Base-by-base conservation (phyloP, 2,888 invertebrate species). In the Schrankia costaestrigalis region DNA sequence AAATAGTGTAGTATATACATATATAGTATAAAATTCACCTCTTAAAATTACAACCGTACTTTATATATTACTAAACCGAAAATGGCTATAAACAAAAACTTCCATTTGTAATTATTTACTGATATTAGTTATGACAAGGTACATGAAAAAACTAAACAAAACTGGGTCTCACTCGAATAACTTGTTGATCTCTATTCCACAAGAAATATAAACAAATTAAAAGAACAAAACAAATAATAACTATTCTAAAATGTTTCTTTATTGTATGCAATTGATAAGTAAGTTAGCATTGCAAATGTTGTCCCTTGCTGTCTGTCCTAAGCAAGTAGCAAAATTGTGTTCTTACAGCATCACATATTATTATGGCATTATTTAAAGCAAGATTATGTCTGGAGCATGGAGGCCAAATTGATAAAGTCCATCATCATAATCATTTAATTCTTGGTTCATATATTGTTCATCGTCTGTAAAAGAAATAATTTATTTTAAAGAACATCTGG, bases 391-490 rank as follows among this genome's bases (percentile, higher is more conserved):
- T 3, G 59, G 72, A n/a, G 62, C 63, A 30, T 66, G 58, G 22
- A 76, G 34, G 2, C 67, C 72, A 46, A 60, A 64, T 28, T 64
- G 61, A 47, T 60, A 68, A 22, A 76, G 30, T 4, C 51, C 66
- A 8, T 76, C 75, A 30, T 65, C 65, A 11, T 80, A 72, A 5
- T 77, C 71, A 5, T 77, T 71, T 14, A 74, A 41, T 3, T 78
- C 79, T 3, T 79, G 75, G 6, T 77, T 78, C 40, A 78, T 38
- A 30, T 67, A 76, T 21, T 71, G 26, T 15, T 79, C 81, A 17
- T 83, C 81, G 32, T 78, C 82, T 76, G 3, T 7, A 17, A 5
- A 5, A 17, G 17, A 17, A 17, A 7, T 17, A 17, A 5, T 5
- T 17, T 17, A 17, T 5, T 17, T 5, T 5, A 17, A 17, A 5